phyloP scores from a whole-genome alignment of 2,888 invertebrate genomes.

The Harpagoxenus sublaevis region DNA sequence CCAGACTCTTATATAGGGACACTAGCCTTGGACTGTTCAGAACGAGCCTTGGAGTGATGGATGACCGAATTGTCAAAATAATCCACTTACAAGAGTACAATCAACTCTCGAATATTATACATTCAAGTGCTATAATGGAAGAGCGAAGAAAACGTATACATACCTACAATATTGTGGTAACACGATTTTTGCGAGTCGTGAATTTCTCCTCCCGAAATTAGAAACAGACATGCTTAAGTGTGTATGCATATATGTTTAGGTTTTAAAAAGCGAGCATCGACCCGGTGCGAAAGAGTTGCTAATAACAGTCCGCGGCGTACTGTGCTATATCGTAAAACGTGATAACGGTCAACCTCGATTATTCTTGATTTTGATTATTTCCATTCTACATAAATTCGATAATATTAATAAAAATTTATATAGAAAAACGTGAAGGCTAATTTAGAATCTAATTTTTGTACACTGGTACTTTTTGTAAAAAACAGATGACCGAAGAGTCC shows the following conservation, averaged over 20 bases:
- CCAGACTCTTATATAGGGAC: too few relatives aligned
- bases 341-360: neutral
- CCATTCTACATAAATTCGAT: neutral
- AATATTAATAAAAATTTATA: constrained; percentile 6
- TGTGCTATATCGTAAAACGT: neutral
- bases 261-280: neutral
- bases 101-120: neutral
- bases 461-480: neutral
- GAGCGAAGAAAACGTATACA: neutral
- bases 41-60: neutral
- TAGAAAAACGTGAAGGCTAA: neutral
- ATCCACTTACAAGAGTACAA: neutral
- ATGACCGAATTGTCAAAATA: neutral
- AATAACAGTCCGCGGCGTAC: neutral
- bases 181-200: too few relatives aligned
- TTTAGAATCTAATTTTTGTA: neutral
- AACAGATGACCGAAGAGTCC: neutral
- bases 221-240: neutral
- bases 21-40: neutral
- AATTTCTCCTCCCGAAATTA: neutral
- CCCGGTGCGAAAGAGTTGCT: neutral
- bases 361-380: neutral
- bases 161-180: neutral
- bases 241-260: neutral
- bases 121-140: neutral